Evolutionary conservation across 2,888 invertebrate genomes (phyloP), one percentile per base, ranked within the genome.

Genomic region (Agrochola lota): DNA sequence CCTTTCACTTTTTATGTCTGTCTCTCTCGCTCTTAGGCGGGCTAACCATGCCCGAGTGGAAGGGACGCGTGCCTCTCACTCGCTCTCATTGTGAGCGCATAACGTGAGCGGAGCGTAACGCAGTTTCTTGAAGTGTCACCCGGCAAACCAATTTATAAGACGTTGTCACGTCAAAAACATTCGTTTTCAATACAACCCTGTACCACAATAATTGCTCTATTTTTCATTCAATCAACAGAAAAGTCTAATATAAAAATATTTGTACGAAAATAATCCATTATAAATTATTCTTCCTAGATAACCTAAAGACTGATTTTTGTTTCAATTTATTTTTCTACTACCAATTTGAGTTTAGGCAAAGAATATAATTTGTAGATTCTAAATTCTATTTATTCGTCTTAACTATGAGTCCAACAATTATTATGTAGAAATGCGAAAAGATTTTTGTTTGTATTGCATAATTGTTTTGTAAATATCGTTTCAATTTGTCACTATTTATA

Each of bases 241-340:
- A 71, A 66, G 35, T 63, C 23, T 69, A 57, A 69, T 43, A 66
- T 69, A 60, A 23, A n/a, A 57, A 67, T 57, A 40, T 20, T 8
- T 46, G 46, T 46, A 60, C 26, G 70, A 77, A 71, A 74, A 74
- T 0, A 71, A 83, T 59, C 59, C 79, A 79, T 69, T 83, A 64
- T 43, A 74, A 78, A 77, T 81, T 69, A 88, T 85, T 89, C 91
- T 91, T 90, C 91, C 90, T 91, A 88, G 81, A 84, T 68, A 80
- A 88, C 84, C 85, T 83, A 89, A 91, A 91, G 91, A 91, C 91
- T 91, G 91, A 91, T 85, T 87, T 81, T 86, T 73, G 77, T 88
- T 88, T 88, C 74, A 81, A 83, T 84, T 87, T 84, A n/a, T 80
- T n/a, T 81, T 87, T 81, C n/a, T 52, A 63, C 69, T 63, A 69